Conservation (phyloP, 2,888 invertebrate genomes). For the Osedax frankpressi region DNA sequence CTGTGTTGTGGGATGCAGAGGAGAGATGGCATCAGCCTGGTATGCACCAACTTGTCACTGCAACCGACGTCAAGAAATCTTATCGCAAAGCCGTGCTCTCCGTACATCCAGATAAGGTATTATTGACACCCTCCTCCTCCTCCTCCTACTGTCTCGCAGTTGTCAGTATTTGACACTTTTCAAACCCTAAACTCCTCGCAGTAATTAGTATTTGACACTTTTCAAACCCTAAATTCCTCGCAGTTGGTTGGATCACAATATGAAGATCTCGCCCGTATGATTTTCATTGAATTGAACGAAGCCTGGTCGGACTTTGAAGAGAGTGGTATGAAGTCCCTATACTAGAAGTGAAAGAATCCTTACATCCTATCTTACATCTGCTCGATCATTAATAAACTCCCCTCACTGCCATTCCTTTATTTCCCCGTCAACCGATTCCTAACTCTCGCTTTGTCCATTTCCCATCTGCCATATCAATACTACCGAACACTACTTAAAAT, state of each 20-base stretch:
- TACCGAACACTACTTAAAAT: too few relatives aligned
- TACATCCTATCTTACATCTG: too few relatives aligned
- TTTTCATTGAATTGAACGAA: conserved; percentile 97
- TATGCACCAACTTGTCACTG: conserved; percentile 82
- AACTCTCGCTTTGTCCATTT: too few relatives aligned
- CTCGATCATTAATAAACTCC: too few relatives aligned
- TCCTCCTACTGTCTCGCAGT: too few relatives aligned
- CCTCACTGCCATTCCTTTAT: too few relatives aligned
- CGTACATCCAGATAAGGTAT: conserved; percentile 95
- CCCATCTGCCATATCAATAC: too few relatives aligned
- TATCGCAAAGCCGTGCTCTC: conserved; percentile 89
- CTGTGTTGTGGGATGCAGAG: conserved; percentile 77
- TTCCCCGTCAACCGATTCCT: too few relatives aligned
- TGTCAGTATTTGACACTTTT: too few relatives aligned
- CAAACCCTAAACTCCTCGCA: not conserved
- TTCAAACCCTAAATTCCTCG: too few relatives aligned
- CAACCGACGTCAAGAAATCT: conserved; percentile 84
- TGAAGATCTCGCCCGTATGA: conserved; percentile 81
- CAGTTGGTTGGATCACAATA: conserved; percentile 84
- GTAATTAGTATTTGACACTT: not conserved
- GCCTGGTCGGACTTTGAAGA: conserved; percentile 90
- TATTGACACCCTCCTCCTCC: too few relatives aligned
- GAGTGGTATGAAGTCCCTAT: conserved; percentile 26
- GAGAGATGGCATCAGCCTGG: conserved; percentile 79
- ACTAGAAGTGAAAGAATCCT: too few relatives aligned